Evolutionary conservation across 2,888 invertebrate genomes (phyloP).

Genomic region (Cheilosia grossa): DNA sequence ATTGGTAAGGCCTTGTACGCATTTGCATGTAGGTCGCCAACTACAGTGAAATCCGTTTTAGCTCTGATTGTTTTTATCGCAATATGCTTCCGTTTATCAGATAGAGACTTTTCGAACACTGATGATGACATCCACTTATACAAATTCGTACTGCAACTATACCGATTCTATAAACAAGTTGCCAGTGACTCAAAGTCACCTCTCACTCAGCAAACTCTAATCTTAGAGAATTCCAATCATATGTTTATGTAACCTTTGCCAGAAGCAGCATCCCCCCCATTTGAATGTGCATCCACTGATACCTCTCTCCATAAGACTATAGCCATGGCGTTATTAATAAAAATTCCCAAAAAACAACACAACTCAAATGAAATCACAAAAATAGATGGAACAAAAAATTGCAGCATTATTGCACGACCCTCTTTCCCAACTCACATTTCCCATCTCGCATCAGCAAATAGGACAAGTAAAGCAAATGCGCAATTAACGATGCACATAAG

Average conservation of each 20-base stretch:
- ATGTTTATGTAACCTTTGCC: constrained; percentile 28
- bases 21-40: too few relatives aligned
- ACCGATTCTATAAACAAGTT: too few relatives aligned
- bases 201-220: neutral
- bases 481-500: constrained; percentile 71
- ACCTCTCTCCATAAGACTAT: neutral
- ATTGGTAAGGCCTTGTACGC: too few relatives aligned
- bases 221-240: constrained; percentile 13
- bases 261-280: neutral
- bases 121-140: too few relatives aligned
- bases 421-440: constrained; percentile 40
- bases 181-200: too few relatives aligned
- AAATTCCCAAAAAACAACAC: constrained; percentile 27
- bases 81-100: too few relatives aligned
- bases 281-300: constrained; percentile 34
- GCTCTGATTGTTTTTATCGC: too few relatives aligned
- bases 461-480: constrained; percentile 74
- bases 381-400: constrained; percentile 35
- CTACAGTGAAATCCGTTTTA: too few relatives aligned
- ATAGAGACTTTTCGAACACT: too few relatives aligned
- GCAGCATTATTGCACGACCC: constrained; percentile 56
- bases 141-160: too few relatives aligned
- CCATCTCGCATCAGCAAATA: constrained; percentile 43
- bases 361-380: constrained; percentile 11
- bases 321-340: constrained; percentile 47